These are phyloP conservation scores for pig (Sus scrofa) DNA, from an alignment of 2,113 vertebrate genomes.

Conservation along the genomic window DNA sequence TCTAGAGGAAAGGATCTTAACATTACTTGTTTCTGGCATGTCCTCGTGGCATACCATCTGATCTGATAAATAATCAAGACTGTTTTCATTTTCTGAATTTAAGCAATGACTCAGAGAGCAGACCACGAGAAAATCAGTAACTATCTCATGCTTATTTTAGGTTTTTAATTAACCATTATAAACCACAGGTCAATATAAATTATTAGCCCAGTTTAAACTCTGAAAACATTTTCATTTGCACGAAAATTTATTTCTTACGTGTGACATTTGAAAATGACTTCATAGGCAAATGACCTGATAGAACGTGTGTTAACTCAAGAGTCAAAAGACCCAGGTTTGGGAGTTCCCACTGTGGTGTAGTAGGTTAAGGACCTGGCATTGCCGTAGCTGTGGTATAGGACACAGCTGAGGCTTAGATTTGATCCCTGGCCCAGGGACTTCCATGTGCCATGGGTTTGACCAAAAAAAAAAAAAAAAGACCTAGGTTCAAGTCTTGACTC, in stretches of 20 bases:
- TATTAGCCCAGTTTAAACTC: not conserved
- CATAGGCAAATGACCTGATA: not conserved
- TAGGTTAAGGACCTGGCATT: no score
- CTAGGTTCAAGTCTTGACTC: not conserved
- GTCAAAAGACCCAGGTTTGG: not conserved
- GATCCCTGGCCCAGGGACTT: no score
- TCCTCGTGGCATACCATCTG: not conserved
- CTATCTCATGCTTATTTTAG: not conserved
- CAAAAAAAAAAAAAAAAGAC: not conserved
- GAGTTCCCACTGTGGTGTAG: no score
- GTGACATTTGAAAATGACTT: not conserved
- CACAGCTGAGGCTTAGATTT: no score
- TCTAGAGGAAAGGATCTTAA: constrained; percentile 30
- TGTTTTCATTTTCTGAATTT: constrained; percentile 43
- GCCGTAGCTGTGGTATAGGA: no score
- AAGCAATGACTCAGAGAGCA: not conserved
- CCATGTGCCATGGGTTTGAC: no score
- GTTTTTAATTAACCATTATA: constrained; percentile 18
- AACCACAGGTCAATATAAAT: constrained; percentile 23
- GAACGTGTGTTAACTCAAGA: constrained; percentile 32
- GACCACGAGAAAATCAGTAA: constrained; percentile 33
- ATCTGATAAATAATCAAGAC: constrained; percentile 20
- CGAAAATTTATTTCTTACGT: not conserved
- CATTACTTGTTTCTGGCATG: not conserved
- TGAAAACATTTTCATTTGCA: not conserved